phyloP scores from a whole-genome alignment of 2,797 vertebrate species.

The Morus bassanus region DNA sequence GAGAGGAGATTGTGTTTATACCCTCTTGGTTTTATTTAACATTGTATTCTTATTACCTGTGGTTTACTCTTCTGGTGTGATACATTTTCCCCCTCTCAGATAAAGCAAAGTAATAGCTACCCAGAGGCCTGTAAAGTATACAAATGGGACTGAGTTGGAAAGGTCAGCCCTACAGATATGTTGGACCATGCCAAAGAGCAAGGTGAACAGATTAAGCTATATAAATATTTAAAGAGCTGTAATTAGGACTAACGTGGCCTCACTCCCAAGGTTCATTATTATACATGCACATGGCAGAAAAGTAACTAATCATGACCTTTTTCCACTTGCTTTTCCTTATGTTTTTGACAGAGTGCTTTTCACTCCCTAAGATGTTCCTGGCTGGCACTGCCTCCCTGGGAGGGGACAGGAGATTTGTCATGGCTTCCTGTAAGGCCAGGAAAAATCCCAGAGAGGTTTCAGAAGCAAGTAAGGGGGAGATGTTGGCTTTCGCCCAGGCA shows the following conservation, averaged over 20 bases:
- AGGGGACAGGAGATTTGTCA: neutral
- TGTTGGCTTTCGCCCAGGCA: neutral
- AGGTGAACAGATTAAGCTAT: conserved; percentile 34
- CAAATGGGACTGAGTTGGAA: neutral
- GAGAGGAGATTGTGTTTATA: neutral
- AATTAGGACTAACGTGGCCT: conserved; percentile 22
- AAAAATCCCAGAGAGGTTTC: neutral
- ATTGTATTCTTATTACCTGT: neutral
- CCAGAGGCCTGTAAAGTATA: neutral
- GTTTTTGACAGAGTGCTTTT: conserved; percentile 1
- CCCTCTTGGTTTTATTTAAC: neutral
- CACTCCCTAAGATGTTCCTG: neutral
- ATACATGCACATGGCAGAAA: neutral
- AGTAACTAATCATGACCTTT: conserved; percentile 3
- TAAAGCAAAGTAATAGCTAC: neutral
- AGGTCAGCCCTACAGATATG: neutral
- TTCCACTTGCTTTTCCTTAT: neutral
- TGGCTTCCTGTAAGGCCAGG: neutral
- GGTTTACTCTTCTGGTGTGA: neutral
- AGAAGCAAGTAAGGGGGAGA: neutral
- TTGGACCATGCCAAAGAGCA: neutral
- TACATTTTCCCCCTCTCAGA: neutral
- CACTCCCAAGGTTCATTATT: conserved; percentile 5
- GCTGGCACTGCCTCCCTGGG: neutral
- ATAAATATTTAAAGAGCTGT: conserved; percentile 59